phyloP scores from a whole-genome alignment of 2,888 invertebrate genomes.

The Rosalia funebris region DNA sequence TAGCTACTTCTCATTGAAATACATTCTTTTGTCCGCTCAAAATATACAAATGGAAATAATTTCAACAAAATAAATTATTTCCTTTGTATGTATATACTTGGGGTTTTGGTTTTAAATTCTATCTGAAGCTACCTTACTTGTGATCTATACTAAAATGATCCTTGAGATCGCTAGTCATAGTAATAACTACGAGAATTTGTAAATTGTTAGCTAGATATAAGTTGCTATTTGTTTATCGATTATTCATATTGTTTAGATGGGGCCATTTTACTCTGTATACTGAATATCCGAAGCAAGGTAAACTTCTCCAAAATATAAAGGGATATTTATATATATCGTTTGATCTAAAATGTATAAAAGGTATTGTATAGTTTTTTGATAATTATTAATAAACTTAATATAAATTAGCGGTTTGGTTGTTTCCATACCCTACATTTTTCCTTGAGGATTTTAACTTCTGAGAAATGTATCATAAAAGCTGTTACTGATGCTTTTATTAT shows the following conservation, averaged over 20 bases:
- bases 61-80: no score
- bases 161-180: no score
- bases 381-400: slow-evolving; percentile 47
- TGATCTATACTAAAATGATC: slow-evolving; percentile 13
- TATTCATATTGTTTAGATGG: slow-evolving; percentile 29
- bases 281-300: slow-evolving; percentile 43
- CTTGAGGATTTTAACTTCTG: no score
- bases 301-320: slow-evolving; percentile 25
- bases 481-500: no score
- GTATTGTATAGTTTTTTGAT: slow-evolving; percentile 51
- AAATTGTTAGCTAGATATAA: slow-evolving; percentile 12
- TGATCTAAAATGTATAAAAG: slow-evolving; percentile 41
- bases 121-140: no score
- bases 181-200: slow-evolving; percentile 18
- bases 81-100: no score
- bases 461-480: no score
- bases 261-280: slow-evolving; percentile 51
- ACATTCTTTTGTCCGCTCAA: no score
- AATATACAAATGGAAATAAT: no score
- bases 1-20: no score
- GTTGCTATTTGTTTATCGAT: neutral
- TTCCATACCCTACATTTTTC: neutral
- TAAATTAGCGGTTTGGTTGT: slow-evolving; percentile 20
- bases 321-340: slow-evolving; percentile 41
- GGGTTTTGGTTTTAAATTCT: neutral